phyloP scores from a whole-genome alignment of 1,140 invertebrate species.

The Drosophila bipectinata region DNA sequence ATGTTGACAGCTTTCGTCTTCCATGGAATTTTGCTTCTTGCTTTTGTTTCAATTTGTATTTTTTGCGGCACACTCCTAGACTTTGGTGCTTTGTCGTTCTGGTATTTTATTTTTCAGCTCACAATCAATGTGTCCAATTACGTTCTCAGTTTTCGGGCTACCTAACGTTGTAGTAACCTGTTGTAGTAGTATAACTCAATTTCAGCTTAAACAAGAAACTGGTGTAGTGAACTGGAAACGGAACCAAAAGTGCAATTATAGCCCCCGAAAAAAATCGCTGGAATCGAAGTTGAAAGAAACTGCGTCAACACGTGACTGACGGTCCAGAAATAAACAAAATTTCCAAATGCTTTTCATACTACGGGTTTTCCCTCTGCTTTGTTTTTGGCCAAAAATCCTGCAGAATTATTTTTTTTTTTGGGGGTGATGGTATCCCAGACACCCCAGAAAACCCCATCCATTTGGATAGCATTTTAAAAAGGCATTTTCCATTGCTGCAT shows the following conservation, averaged over 20 bases:
- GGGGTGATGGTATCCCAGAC: not conserved
- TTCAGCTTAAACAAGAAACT: slow-evolving; percentile 48
- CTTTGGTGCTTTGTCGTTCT: not conserved
- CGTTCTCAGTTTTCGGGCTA: slow-evolving; percentile 39
- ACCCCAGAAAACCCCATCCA: not conserved
- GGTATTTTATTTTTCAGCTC: slow-evolving; percentile 13
- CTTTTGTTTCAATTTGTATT: not conserved
- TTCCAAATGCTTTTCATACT: slow-evolving; percentile 51
- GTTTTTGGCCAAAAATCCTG: slow-evolving; percentile 45
- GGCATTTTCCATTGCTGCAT: slow-evolving; percentile 75
- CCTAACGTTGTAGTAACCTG: slow-evolving; percentile 19
- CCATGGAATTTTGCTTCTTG: not conserved
- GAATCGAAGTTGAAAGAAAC: not conserved
- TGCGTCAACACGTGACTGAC: slow-evolving; percentile 61
- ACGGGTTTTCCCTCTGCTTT: slow-evolving; percentile 31
- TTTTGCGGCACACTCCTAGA: not conserved
- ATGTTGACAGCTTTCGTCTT: slow-evolving; percentile 2
- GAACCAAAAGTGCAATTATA: slow-evolving; percentile 59
- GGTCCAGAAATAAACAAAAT: slow-evolving; percentile 55
- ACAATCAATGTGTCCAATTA: slow-evolving; percentile 55
- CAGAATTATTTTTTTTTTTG: slow-evolving; percentile 21
- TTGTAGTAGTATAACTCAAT: slow-evolving; percentile 57
- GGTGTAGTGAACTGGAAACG: slow-evolving; percentile 47
- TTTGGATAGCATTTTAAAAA: slow-evolving; percentile 61
- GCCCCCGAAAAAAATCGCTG: not conserved